Base-by-base conservation (phyloP, 2,888 invertebrate genomes). In the Polyploca ridens region DNA sequence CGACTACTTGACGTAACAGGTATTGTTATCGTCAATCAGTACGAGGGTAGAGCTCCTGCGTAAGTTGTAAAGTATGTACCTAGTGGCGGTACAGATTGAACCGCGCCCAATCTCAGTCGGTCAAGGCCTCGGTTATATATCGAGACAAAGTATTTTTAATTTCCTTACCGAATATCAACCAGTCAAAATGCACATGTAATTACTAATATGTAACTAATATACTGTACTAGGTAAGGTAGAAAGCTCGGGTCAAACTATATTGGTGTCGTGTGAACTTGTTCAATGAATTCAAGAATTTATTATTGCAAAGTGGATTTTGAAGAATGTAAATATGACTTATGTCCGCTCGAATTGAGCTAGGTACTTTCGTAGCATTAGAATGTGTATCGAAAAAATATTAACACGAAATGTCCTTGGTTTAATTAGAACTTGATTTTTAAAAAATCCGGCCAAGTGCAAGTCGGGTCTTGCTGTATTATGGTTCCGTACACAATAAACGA, bases 121-220 rank as follows among this genome's bases (percentile, higher is more conserved):
- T 83, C 91, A 91, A 90, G 91, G 91, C 85, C 85, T 75, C 77
- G 81, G 84, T 84, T 84, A 27, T 84, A 78, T n/a, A 54, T 54
- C 54, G 54, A 54, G 54, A 19, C 54, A 79, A 76, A 83, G 86
- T 77, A 84, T 86, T 84, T 84, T 84, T 83, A 80, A 83, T 78
- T 78, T 78, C 76, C 74, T 71, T 71, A 66, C 69, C 63, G 64
- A 62, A 62, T 59, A 60, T 58, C 62, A 41, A 68, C 74, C 71
- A 72, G 44, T 61, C 11, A n/a, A 54, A 49, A 33, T 35, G 58
- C 72, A 74, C 65, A 70, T 49, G 41, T 62, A 58, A 58, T 54
- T 64, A 35, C 10, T 14, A 54, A 35, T 38, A 8, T 8, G 33
- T n/a, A 11, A 6, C 4, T 46, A 33, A 0, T 8, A 59, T 62